Conservation (phyloP, 2,113 vertebrate genomes). For the Fregetta grallaria region DNA sequence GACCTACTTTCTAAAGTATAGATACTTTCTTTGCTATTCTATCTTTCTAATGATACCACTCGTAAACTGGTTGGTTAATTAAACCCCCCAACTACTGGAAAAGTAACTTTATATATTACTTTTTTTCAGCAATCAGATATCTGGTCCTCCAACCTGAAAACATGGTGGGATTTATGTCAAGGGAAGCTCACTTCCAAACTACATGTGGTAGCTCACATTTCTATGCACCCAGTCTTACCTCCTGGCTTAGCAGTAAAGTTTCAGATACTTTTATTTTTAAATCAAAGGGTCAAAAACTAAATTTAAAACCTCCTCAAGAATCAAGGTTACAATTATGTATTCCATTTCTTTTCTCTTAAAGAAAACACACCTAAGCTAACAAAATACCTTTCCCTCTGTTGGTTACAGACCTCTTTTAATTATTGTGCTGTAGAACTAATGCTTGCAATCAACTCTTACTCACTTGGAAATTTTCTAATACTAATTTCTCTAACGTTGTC, state of each 20-base stretch:
- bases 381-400: neutral
- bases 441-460: neutral
- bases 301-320: neutral
- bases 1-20: neutral
- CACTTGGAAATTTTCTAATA: neutral
- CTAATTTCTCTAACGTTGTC: neutral
- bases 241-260: neutral
- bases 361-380: neutral
- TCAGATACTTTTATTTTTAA: neutral
- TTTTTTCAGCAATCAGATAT: neutral
- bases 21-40: neutral
- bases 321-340: neutral
- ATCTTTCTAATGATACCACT: neutral
- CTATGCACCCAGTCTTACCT: neutral
- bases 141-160: neutral
- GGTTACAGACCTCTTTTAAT: neutral
- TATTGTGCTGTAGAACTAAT: neutral
- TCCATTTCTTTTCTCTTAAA: neutral
- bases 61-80: neutral
- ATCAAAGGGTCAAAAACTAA: neutral
- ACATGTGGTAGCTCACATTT: neutral
- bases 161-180: rapidly evolving
- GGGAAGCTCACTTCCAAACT: neutral
- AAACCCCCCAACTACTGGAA: neutral
- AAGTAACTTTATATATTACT: neutral